Percentiles rank a stretch among this genome's conserved stretches.
Evolutionary conservation across 2,113 vertebrate genomes (phyloP).

Genomic region (Genyomyrus donnyi): DNA sequence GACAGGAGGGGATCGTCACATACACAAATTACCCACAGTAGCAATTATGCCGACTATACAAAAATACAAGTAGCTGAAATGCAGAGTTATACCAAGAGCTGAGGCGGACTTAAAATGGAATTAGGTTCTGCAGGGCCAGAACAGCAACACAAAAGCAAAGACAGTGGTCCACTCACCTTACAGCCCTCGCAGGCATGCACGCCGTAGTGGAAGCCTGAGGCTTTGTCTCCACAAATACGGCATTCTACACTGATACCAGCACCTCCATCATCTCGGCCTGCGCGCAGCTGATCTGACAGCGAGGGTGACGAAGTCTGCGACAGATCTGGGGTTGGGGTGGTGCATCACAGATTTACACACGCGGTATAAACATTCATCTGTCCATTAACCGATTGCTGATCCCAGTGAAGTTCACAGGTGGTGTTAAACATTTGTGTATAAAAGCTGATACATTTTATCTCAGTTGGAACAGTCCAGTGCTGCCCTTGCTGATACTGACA

Average conservation of each 20-base stretch:
- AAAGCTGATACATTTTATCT: neutral
- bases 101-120: neutral
- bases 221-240: conserved; percentile 90
- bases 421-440: neutral
- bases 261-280: conserved; percentile 66
- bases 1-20: neutral
- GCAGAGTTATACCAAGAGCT: neutral
- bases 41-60: neutral
- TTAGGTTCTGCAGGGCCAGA: neutral
- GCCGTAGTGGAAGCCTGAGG: conserved; percentile 94
- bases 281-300: conserved; percentile 80
- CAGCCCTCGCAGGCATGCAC: conserved; percentile 96
- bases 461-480: neutral
- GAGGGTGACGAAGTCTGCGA: conserved; percentile 76
- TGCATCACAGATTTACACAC: neutral
- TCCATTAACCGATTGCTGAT: neutral
- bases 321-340: conserved; percentile 59
- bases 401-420: neutral
- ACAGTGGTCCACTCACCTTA: conserved; percentile 65
- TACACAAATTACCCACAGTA: neutral
- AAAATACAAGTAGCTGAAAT: neutral
- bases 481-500: neutral
- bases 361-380: neutral
- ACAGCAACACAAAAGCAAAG: neutral
- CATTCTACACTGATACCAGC: conserved; percentile 83